Percentiles rank a stretch among this genome's conserved stretches.
phyloP scores from a whole-genome alignment of 2,113 vertebrate genomes.

The Passerina amoena region DNA sequence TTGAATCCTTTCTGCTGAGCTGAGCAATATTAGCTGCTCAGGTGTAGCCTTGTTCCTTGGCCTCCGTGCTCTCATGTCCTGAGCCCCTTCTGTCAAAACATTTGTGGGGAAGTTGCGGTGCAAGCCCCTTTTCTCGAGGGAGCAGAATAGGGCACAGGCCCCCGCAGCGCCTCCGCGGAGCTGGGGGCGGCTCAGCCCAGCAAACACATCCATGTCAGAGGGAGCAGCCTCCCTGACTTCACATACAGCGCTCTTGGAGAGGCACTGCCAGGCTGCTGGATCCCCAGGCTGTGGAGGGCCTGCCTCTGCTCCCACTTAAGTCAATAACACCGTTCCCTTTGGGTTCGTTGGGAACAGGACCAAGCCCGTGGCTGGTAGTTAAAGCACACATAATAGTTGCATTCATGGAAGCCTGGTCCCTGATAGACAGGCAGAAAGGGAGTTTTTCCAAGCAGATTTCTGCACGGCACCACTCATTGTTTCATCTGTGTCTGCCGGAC shows the following conservation, averaged over 20 bases:
- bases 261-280: background rate
- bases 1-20: background rate
- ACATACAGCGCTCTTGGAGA: background rate
- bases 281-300: background rate
- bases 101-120: background rate
- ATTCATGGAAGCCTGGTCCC: background rate
- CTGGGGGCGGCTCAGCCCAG: background rate
- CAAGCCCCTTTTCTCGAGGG: background rate
- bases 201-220: background rate
- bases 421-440: background rate
- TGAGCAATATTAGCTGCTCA: background rate
- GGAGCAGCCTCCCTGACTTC: background rate
- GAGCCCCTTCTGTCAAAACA: background rate
- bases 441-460: background rate
- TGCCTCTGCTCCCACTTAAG: conserved; percentile 17
- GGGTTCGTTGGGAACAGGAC: background rate
- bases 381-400: background rate
- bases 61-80: background rate
- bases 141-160: background rate
- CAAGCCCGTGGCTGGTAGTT: background rate
- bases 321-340: background rate
- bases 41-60: background rate
- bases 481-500: background rate
- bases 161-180: background rate
- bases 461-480: background rate